Base-by-base conservation (phyloP, 2,797 vertebrate genomes). In the Botia kubotai region DNA sequence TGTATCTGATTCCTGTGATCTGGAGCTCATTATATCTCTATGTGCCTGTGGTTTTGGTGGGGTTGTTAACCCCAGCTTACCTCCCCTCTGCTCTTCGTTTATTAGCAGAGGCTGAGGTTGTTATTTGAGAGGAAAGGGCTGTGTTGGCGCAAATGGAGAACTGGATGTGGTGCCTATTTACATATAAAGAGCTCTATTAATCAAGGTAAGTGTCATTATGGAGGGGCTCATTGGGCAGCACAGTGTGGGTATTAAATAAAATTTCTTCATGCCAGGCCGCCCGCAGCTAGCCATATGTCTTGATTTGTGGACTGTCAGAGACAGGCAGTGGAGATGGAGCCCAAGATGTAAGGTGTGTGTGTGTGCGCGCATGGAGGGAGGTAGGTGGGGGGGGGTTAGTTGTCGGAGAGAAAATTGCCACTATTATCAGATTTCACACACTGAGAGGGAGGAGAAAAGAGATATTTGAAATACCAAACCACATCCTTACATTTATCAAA, bases 151-250 rank as follows among this genome's bases (percentile, higher is more conserved):
- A 91, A 88, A 92, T 89, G 84, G 52, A 3, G 12, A 77, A 76
- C 81, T 86, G 85, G 86, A 86, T 87, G 84, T 66, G 80, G 84
- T 91, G 93, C 93, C 93, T 96, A 97, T 98, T 97, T 97, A 95
- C 96, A 97, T 98, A 97, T 93, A 96, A 95, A 97, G 95, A 95
- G 95, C 95, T 95, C 96, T 96, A 93, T 97, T 96, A 96, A 97
- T 97, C 96, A 97, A 95, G 94, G 94, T 96, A 95, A 88, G 94
- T 96, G 95, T 96, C 96, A 96, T 97, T 97, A 96, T 93, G 95
- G 93, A 93, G 92, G 89, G 71, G 95, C 95, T 97, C 96, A 96
- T 95, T 97, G 96, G 96, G 95, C 96, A 95, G 94, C 92, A 94
- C 95, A 95, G 95, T 95, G 95, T 95, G 94, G 90, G 89, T 93